These are phyloP conservation scores for Drosophila carrolli DNA, from an alignment of 1,140 invertebrate species.

Conservation along the genomic window DNA sequence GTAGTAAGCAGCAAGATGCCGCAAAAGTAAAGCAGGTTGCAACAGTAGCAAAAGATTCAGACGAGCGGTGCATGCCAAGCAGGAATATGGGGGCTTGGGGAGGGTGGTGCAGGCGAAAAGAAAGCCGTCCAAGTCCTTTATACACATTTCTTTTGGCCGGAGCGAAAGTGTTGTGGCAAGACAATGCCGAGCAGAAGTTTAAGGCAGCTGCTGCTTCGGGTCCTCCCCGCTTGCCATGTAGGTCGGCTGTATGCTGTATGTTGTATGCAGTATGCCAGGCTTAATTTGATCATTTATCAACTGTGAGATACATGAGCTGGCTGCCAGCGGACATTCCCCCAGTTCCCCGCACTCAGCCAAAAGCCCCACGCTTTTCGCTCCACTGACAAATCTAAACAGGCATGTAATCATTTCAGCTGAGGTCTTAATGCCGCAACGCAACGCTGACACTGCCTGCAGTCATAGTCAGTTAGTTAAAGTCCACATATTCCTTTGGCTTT, in stretches of 20 bases:
- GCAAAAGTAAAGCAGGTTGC: constrained; percentile 67
- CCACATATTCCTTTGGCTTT: constrained; percentile 46
- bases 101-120: constrained; percentile 7
- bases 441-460: constrained; percentile 61
- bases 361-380: constrained; percentile 2
- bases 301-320: constrained; percentile 73
- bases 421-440: constrained; percentile 74
- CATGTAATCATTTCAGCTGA: constrained; percentile 82
- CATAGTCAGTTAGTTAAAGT: constrained; percentile 72
- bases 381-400: constrained; percentile 81
- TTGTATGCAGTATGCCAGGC: constrained; percentile 39
- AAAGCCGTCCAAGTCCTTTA: constrained; percentile 13
- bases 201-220: constrained; percentile 52
- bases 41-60: constrained; percentile 55
- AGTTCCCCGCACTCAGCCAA: neutral
- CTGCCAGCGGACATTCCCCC: constrained; percentile 24
- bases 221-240: constrained; percentile 19
- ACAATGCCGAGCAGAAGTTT: constrained; percentile 58
- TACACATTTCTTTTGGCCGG: constrained; percentile 22
- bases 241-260: constrained; percentile 41
- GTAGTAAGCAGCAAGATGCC: constrained; percentile 56
- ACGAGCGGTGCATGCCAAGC: constrained; percentile 67
- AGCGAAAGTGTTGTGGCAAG: constrained; percentile 50
- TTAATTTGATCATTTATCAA: constrained; percentile 83
- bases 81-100: constrained; percentile 19